A percentile compares a stretch with the other conserved stretches of the same genome.
Conservation (phyloP, 2,888 invertebrate species). For the Erebia epiphron region DNA sequence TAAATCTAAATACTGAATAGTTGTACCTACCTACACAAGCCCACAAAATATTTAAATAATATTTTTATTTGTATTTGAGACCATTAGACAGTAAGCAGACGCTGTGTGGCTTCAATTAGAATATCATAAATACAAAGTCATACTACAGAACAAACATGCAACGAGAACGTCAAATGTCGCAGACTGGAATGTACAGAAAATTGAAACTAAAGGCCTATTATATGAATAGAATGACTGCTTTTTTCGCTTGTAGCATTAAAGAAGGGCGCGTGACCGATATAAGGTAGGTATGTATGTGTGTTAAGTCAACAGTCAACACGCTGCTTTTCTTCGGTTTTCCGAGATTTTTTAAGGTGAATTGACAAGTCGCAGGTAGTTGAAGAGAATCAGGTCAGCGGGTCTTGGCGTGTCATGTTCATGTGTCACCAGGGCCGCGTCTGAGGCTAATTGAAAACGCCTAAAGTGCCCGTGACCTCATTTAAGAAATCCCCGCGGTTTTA, state of each 20-base stretch:
- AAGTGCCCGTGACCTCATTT: not conserved
- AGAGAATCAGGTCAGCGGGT: constrained; percentile 79
- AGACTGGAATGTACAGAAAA: constrained; percentile 52
- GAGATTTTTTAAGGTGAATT: constrained; percentile 78
- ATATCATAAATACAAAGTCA: constrained; percentile 64
- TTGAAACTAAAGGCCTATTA: constrained; percentile 62
- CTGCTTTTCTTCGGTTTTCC: constrained; percentile 75
- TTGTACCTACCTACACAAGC: not conserved
- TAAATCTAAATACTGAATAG: not conserved
- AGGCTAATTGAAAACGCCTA: constrained; percentile 21
- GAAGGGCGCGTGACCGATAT: constrained; percentile 68
- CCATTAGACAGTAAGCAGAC: constrained; percentile 12
- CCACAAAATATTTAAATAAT: not conserved
- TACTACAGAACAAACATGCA: constrained; percentile 7
- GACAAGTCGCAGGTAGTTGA: constrained; percentile 74
- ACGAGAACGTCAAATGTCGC: constrained; percentile 15
- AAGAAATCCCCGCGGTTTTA: no score
- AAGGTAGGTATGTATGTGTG: constrained; percentile 63
- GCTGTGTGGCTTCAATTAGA: constrained; percentile 68
- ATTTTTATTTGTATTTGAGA: constrained; percentile 9
- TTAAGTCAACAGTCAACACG: constrained; percentile 79
- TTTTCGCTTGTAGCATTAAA: constrained; percentile 64
- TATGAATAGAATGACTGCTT: constrained; percentile 55
- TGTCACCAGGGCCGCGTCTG: constrained; percentile 65
- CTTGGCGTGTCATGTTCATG: constrained; percentile 77